Evolutionary conservation across 2,797 vertebrate genomes (phyloP).

Genomic region (Chiroxiphia lanceolata): DNA sequence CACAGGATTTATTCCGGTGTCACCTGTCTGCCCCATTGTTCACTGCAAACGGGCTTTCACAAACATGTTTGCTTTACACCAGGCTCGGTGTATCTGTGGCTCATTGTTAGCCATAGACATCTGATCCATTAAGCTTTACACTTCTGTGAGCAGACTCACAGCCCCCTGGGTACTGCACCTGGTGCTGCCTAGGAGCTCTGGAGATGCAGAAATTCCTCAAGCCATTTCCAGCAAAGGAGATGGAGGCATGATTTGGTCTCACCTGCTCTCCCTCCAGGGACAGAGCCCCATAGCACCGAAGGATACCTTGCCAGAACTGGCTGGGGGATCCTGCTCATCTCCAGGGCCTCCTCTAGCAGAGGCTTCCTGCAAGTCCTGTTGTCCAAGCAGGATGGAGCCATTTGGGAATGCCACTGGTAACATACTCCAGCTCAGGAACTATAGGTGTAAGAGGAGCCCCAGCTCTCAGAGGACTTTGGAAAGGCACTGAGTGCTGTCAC

Average conservation of each 20-base stretch:
- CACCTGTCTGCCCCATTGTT: background rate
- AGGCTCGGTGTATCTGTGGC: background rate
- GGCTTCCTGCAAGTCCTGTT: fast-evolving
- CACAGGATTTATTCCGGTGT: background rate
- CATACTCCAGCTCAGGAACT: background rate
- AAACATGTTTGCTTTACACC: background rate
- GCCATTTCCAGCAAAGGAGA: background rate
- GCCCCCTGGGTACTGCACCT: fast-evolving
- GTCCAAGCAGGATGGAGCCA: background rate
- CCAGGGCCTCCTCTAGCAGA: background rate
- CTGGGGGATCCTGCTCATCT: background rate
- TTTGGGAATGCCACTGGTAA: background rate
- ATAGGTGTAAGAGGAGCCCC: fast-evolving
- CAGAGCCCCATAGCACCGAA: background rate
- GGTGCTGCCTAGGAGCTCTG: background rate
- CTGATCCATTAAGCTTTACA: background rate
- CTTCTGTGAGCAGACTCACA: background rate
- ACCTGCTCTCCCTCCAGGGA: background rate
- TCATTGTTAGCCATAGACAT: background rate
- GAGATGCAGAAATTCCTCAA: background rate
- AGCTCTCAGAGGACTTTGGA: background rate
- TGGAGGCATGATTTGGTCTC: fast-evolving
- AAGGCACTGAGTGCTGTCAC: background rate
- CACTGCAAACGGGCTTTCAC: background rate
- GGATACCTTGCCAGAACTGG: fast-evolving